phyloP scores from a whole-genome alignment of 2,797 vertebrate species.

The Coreius guichenoti region DNA sequence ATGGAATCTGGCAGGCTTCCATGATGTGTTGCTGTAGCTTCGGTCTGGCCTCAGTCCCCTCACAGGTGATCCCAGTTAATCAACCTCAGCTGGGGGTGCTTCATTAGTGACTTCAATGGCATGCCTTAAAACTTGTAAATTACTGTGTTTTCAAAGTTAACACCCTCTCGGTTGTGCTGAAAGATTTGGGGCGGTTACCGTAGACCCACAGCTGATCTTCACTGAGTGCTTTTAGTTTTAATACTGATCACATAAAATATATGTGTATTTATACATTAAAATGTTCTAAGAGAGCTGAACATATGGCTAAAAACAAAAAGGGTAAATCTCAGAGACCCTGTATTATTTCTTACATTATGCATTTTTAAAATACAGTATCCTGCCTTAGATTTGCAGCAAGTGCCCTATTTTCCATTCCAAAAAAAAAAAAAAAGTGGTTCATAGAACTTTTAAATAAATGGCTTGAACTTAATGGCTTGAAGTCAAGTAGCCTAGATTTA shows the following conservation, averaged over 20 bases:
- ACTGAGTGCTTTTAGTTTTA: background rate
- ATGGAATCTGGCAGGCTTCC: constrained; percentile 35
- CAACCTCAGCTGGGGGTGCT: constrained; percentile 35
- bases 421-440: background rate
- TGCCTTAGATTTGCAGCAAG: background rate
- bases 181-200: background rate
- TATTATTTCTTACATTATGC: background rate
- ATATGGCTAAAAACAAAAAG: background rate
- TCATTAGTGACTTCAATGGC: constrained; percentile 42
- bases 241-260: background rate
- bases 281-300: background rate
- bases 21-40: constrained; percentile 20
- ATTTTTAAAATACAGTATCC: background rate
- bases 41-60: constrained; percentile 20
- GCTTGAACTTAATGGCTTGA: background rate
- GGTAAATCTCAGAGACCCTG: background rate
- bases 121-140: constrained; percentile 36
- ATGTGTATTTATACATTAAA: background rate
- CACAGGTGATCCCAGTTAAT: constrained; percentile 40
- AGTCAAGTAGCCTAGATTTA: background rate
- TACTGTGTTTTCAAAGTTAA: constrained; percentile 27
- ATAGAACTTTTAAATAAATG: background rate
- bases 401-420: background rate
- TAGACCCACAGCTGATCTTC: background rate
- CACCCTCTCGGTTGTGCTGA: constrained; percentile 1